These are phyloP conservation scores for Thalpophila matura DNA, from an alignment of 2,888 invertebrate genomes.

Conservation along the genomic window DNA sequence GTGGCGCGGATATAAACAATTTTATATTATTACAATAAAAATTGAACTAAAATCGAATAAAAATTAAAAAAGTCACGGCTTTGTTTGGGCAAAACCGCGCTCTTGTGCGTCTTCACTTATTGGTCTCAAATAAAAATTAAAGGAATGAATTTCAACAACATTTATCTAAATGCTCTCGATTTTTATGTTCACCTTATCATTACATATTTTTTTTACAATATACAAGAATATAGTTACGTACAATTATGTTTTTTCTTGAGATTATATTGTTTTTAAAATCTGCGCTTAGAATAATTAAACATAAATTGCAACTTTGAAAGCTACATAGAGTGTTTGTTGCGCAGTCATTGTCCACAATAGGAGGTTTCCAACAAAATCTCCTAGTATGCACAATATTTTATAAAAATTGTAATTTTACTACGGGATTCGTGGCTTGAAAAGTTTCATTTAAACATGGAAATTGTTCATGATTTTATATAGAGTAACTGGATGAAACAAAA, in stretches of 20 bases:
- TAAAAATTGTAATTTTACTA: slow-evolving; percentile 63
- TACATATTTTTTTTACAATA: slow-evolving; percentile 83
- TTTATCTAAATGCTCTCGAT: slow-evolving; percentile 66
- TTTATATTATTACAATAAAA: slow-evolving; percentile 70
- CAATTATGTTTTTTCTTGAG: slow-evolving; percentile 79
- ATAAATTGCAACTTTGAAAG: slow-evolving; percentile 69
- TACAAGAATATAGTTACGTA: slow-evolving; percentile 87
- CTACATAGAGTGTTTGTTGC: slow-evolving; percentile 61
- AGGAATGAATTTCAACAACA: slow-evolving; percentile 73
- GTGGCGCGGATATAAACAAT: slow-evolving; percentile 73
- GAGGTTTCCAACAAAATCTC: slow-evolving; percentile 25
- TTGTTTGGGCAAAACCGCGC: slow-evolving; percentile 58
- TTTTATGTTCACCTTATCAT: slow-evolving; percentile 65
- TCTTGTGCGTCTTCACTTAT: slow-evolving; percentile 80
- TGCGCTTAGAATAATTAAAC: slow-evolving; percentile 71
- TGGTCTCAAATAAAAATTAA: slow-evolving; percentile 61
- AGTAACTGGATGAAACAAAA: slow-evolving; percentile 11
- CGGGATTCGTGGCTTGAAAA: slow-evolving; percentile 64
- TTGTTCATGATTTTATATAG: slow-evolving; percentile 18
- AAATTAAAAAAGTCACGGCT: slow-evolving; percentile 66
- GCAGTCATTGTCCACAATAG: slow-evolving; percentile 57
- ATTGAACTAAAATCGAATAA: slow-evolving; percentile 71
- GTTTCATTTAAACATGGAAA: slow-evolving; percentile 49
- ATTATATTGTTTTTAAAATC: slow-evolving; percentile 75
- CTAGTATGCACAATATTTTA: slow-evolving; percentile 46